Base-by-base conservation (phyloP, 2,113 vertebrate species). In the Australoheros scitulus region DNA sequence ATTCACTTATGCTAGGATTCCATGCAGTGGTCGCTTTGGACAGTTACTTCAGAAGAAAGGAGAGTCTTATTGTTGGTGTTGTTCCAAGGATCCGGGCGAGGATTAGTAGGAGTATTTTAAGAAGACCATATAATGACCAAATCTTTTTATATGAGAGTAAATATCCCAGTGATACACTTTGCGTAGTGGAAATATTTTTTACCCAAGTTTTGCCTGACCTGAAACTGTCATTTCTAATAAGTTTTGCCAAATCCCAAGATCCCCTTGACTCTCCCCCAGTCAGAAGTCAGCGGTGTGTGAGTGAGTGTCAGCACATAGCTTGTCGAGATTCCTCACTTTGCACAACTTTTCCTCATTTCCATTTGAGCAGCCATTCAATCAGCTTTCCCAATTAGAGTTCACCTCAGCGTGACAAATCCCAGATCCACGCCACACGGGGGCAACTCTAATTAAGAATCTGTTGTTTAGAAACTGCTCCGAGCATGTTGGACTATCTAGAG, bases 301-400 rank as follows among this genome's bases (percentile, higher is more conserved):
- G 17, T 11, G 15, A 63, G 59, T 13, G 3, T 38, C 22, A 18
- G 63, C 61, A 87, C 22, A 36, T 65, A 34, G 61, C 60, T n/a
- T 61, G 41, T 72, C 59, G 56, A 61, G 32, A 68, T 63, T 59
- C 56, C 60, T 87, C 59, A 41, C 72, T 60, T 22, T 80, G 18
- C 76, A 61, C 26, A 64, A 79, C 78, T 80, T 87, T 83, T 81
- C 64, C 57, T 61, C 56, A 50, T 88, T 70, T 76, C 80, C 50
- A n/a, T 50, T 2, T 10, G 36, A 72, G 56, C 14, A 36, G 29
- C 76, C 47, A 17, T 61, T 88, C 83, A 41, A 80, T 90, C 75
- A 81, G 61, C 80, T 86, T 61, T 87, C 58, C 65, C 82, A 93
- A 90, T 92, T 89, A 88, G 60, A 75, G 70, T 36, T 86, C 86